phyloP scores from a whole-genome alignment of 2,113 vertebrate species.

The Halichoeres trimaculatus region DNA sequence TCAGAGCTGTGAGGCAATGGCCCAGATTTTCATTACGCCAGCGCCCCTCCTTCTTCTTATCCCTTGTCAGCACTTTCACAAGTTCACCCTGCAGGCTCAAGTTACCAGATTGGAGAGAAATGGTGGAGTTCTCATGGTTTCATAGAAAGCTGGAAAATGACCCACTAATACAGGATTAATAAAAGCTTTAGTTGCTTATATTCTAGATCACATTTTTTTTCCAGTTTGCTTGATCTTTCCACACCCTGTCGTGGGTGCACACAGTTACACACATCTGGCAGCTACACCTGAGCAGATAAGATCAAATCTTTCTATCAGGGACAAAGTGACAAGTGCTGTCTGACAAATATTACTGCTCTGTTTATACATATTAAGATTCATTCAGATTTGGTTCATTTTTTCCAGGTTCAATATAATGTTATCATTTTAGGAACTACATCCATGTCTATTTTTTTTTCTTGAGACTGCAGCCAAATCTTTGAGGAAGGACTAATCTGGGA shows the following conservation, averaged over 20 bases:
- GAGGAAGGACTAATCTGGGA: background rate
- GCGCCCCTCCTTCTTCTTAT: slow-evolving; percentile 54
- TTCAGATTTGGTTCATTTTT: too few species aligned
- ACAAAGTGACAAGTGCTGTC: background rate
- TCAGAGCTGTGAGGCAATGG: slow-evolving; percentile 62
- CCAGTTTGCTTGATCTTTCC: background rate
- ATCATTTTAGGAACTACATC: background rate
- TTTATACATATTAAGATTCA: too few species aligned
- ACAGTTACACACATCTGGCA: background rate
- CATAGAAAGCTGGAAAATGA: slow-evolving; percentile 4
- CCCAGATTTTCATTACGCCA: slow-evolving; percentile 60
- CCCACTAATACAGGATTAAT: background rate
- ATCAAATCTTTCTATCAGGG: background rate
- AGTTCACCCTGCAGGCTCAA: slow-evolving; percentile 35
- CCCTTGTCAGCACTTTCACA: slow-evolving; percentile 72
- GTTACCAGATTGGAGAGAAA: slow-evolving; percentile 46
- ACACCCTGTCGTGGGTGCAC: background rate
- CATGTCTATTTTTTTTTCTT: background rate
- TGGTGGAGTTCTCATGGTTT: slow-evolving; percentile 20
- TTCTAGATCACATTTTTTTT: background rate
- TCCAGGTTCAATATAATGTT: background rate
- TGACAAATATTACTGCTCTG: too few species aligned
- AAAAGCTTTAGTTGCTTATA: background rate
- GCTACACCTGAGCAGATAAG: background rate
- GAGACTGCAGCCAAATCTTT: background rate